Conservation (phyloP, 2,888 invertebrate genomes). For the Brassicogethes aeneus region DNA sequence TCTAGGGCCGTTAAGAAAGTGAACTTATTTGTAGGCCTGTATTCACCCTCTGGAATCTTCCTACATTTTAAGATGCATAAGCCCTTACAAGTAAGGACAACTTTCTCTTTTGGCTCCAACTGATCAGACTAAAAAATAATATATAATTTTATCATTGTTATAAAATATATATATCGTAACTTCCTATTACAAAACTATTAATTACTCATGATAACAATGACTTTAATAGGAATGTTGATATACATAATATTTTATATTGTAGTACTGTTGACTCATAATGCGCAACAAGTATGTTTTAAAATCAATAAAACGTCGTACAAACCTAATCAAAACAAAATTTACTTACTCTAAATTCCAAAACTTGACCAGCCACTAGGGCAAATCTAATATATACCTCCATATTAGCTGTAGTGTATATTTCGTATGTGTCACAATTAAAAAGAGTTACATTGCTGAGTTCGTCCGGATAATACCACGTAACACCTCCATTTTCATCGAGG, state of each 20-base stretch:
- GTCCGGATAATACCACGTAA: slow-evolving; percentile 52
- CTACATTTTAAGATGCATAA: slow-evolving; percentile 56
- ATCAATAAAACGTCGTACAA: background rate
- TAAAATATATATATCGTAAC: too few species aligned
- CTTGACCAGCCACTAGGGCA: slow-evolving; percentile 55
- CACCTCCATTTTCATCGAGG: slow-evolving; percentile 54
- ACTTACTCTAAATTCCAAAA: slow-evolving; percentile 52
- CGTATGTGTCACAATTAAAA: slow-evolving; percentile 61
- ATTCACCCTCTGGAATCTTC: slow-evolving; percentile 42
- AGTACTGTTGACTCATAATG: too few species aligned
- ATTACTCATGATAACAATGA: too few species aligned
- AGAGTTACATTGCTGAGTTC: slow-evolving; percentile 47
- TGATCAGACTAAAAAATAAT: slow-evolving; percentile 22
- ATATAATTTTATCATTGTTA: slow-evolving; percentile 4
- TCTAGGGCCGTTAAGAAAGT: slow-evolving; percentile 55
- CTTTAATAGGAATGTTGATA: too few species aligned
- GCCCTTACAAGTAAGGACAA: slow-evolving; percentile 51
- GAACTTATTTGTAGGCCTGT: slow-evolving; percentile 38
- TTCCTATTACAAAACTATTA: too few species aligned
- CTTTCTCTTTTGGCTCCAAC: slow-evolving; percentile 43
- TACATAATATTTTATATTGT: too few species aligned
- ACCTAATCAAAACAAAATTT: background rate
- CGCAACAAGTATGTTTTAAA: too few species aligned
- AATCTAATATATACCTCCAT: slow-evolving; percentile 41
- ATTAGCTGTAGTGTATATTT: slow-evolving; percentile 40